Evolutionary conservation across 2,888 invertebrate genomes (phyloP), one percentile per base, ranked within the genome.

Genomic region (Acanthacorydalis orientalis): DNA sequence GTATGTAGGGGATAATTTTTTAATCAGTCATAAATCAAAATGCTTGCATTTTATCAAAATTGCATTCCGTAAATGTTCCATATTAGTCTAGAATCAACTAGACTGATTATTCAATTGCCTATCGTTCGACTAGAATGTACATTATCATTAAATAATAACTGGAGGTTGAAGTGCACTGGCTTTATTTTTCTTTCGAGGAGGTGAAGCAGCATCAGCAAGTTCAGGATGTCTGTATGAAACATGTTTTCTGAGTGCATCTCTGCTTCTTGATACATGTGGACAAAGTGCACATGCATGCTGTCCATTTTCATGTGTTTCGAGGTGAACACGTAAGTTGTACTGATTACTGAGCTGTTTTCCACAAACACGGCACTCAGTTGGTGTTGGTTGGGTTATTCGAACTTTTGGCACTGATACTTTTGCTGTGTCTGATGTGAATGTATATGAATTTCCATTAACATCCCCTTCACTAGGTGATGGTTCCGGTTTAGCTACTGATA

Each of bases 221-320:
- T 65, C 77, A 7, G 86, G 85, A 65, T 88, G 88, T 47, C 88
- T 68, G 59, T 90, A 90, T 0, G 89, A 88, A 38, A 90, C 87
- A 61, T 90, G 90, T 63, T 90, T 90, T 52, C 90, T 70, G 46
- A 90, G 67, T 31, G 90, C 90, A 63, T 90, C 90, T 50, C 89
- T 72, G 47, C 88, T 89, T 51, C 89, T 74, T 38, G 88, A 89
- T 37, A 90, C 88, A 63, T 90, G 90, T 1, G 81, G 79, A 66
- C 90, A 90, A 1, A 87, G 84, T 51, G 81, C 78, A 60, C 90
- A 90, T 33, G 88, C 87, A 64, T 90, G 88, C 32, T 87, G 78
- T 44, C 86, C 80, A 53, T 89, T 89, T 59, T 88, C 84, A 64
- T 90, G 90, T 15, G 89, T 89, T 60, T 90, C 90, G 78, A 90